phyloP scores from a whole-genome alignment of 1,140 invertebrate species.

The Zelostemma sp. region DNA sequence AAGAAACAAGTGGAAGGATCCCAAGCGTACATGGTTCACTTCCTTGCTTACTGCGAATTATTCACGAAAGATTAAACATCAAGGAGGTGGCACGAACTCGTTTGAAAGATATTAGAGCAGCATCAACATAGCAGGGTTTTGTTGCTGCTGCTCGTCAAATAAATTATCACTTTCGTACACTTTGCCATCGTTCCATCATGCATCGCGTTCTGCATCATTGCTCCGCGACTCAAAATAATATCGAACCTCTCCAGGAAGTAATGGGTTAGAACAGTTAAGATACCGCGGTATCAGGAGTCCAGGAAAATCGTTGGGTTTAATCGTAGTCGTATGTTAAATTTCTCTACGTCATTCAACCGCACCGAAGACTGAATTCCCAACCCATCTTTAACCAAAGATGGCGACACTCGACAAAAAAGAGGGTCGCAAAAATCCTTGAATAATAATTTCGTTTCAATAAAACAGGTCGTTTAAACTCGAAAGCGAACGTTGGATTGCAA shows the following conservation, averaged over 20 bases:
- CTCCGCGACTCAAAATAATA: slow-evolving; percentile 16
- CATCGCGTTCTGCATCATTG: slow-evolving; percentile 22
- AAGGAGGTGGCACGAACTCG: slow-evolving; percentile 59
- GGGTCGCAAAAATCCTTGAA: too few species aligned
- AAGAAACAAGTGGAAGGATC: not conserved
- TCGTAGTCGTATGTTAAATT: not conserved
- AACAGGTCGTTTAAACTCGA: too few species aligned
- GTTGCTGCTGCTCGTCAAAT: slow-evolving; percentile 34
- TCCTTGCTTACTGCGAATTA: slow-evolving; percentile 24
- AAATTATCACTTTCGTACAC: slow-evolving; percentile 13
- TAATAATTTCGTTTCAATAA: too few species aligned
- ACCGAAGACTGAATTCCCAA: too few species aligned
- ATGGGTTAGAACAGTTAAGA: slow-evolving; percentile 63
- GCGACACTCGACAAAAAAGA: too few species aligned
- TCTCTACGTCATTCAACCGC: too few species aligned
- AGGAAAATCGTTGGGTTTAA: slow-evolving; percentile 23
- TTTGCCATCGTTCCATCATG: slow-evolving; percentile 7
- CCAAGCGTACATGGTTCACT: slow-evolving; percentile 4
- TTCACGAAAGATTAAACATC: slow-evolving; percentile 52
- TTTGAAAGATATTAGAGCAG: slow-evolving; percentile 65
- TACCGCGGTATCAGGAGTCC: slow-evolving; percentile 54
- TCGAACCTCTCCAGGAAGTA: slow-evolving; percentile 48
- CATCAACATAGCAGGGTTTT: slow-evolving; percentile 62
- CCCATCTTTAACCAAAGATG: too few species aligned
- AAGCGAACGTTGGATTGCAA: too few species aligned